Base-by-base conservation (phyloP, 2,113 vertebrate genomes). In the Ctenodactylus gundi region DNA sequence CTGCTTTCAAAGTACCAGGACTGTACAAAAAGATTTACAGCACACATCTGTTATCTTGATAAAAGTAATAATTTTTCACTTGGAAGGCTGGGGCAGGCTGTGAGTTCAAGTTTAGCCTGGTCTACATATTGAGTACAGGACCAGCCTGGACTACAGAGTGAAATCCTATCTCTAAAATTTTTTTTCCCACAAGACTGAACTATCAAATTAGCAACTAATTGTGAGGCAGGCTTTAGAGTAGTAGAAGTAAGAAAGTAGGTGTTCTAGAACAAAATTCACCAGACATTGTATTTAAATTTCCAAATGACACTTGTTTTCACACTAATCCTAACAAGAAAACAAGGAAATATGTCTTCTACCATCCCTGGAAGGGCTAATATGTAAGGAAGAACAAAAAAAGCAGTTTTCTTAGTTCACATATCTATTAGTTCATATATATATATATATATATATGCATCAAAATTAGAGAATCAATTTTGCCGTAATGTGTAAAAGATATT, bases 211-310 rank as follows among this genome's bases (percentile, higher is more conserved):
- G n/a, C n/a, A n/a, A n/a, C n/a, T n/a, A n/a, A 73, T n/a, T 72
- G 7, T 46, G 75, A 4, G 60, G 31, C 2, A 0, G 21, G 14
- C 17, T 14, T 13, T 25, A n/a, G 2, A 44, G 6, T 3, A 49
- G 8, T 23, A 9, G 51, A 14, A 21, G 18, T 39, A 11, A 62
- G 76, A 36, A 58, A 80, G 6, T 23, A 15, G 27, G 4, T 46
- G 18, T 31, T n/a, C 73, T 53, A 62, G 39, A 77, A 17, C 23
- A 8, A 73, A 82, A 8, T 41, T 44, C 34, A 6, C 15, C 31
- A 17, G 34, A 58, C 39, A 46, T 23, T 29, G 20, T 31, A 4
- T 6, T 29, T 31, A 17, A n/a, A 31, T 3, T 9, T 73, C 13
- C 44, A 34, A 39, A 0, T 0, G 20, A 65, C 72, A 18, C 51